Percentiles rank a stretch among this genome's conserved stretches.
Evolutionary conservation across 1,140 invertebrate species (phyloP).

Genomic region (Drosophila bocki): DNA sequence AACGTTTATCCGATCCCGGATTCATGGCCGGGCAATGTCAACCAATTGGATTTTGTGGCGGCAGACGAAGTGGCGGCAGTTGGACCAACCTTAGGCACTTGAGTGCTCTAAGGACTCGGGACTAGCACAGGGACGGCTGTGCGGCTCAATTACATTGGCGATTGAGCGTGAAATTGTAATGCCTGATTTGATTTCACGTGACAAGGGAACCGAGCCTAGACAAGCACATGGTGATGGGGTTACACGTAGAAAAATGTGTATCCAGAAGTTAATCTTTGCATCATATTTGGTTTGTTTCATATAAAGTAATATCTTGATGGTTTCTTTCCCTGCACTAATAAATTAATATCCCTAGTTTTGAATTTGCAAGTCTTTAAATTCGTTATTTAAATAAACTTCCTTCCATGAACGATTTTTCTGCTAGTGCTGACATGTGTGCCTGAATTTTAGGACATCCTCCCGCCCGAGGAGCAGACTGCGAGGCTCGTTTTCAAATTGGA

Average conservation of each 20-base stretch:
- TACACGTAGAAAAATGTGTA: slow-evolving; percentile 23
- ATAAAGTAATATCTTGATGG: not conserved
- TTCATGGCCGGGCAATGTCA: slow-evolving; percentile 29
- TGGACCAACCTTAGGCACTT: slow-evolving; percentile 24
- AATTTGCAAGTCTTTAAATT: not conserved
- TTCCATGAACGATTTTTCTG: not conserved
- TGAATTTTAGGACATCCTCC: slow-evolving; percentile 29
- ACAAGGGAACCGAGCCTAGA: slow-evolving; percentile 55
- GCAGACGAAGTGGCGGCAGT: slow-evolving; percentile 65
- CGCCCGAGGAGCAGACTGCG: slow-evolving; percentile 20
- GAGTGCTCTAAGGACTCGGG: slow-evolving; percentile 27
- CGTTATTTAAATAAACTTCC: not conserved
- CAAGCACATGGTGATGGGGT: slow-evolving; percentile 6
- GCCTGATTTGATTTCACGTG: slow-evolving; percentile 82
- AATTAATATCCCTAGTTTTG: not conserved
- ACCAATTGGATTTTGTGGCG: slow-evolving; percentile 73
- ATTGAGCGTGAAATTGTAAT: slow-evolving; percentile 82
- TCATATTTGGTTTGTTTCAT: not conserved
- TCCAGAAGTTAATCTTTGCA: not conserved
- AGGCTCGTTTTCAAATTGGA: slow-evolving; percentile 78
- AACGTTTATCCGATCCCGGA: slow-evolving; percentile 28
- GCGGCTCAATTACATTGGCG: slow-evolving; percentile 76
- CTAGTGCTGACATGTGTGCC: slow-evolving; percentile 10
- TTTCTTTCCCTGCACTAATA: not conserved
- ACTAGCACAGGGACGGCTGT: slow-evolving; percentile 63